Base-by-base conservation (phyloP, 2,888 invertebrate genomes). In the Caenorhabditis plicata region DNA sequence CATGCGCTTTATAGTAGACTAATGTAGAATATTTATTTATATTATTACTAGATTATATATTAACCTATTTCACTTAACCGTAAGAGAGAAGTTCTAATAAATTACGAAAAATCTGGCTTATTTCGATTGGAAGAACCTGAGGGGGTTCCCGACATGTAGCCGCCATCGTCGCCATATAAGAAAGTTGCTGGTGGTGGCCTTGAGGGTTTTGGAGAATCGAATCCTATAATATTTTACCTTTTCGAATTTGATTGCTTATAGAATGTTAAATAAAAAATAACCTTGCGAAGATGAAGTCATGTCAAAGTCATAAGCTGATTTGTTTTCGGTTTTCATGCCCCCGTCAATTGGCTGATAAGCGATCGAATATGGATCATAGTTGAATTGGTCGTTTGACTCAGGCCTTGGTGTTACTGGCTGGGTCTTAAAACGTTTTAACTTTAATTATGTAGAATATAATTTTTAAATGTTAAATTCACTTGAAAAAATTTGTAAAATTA, bases 131-230 rank as follows among this genome's bases (percentile, higher is more conserved):
- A 19, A 19, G 38, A 23, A 3, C 47, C 40, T 19, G 60, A 60
- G 20, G 60, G 60, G 8, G 60, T 60, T 32, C 60, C 60, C 2
- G 54, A 54, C 26, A 60, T 60, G 26, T 47, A 60, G 7, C 31
- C 27, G 0, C 44, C 27, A 17, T 44, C 44, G n/a, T 52, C 48
- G 9, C 35, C 29, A n/a, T 32, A 13, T 4, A 27, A 58, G 4
- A 42, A 36, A 7, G 42, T 25, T 8, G 58, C 40, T 5, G 47
- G 44, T 9, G 44, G 35, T 9, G 39, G 23, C 25, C 48, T 40
- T 13, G 48, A 40, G 4, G 40, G 15, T n/a, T 41, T 15, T 20
- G 15, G n/a, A 32, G 44, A 2, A 2, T 19, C 19, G 49, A 49
- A 17, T 29, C 33, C 17, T 44, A 54, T 15, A 44, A 44, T 32